These are phyloP conservation scores for Dromiciops gliroides DNA, from an alignment of 2,113 vertebrate genomes.

Conservation along the genomic window DNA sequence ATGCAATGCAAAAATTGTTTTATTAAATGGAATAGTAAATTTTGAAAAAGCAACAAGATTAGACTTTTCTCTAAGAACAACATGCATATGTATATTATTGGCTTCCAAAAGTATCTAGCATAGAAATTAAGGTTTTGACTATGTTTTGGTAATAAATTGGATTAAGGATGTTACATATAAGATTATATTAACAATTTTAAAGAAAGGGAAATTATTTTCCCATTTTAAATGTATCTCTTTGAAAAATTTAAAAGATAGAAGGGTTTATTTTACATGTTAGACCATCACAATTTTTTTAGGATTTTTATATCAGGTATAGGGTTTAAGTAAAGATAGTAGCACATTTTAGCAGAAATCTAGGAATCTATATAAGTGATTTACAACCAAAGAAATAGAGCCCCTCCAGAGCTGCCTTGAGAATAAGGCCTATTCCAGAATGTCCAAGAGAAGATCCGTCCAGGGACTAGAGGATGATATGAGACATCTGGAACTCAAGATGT, in stretches of 20 bases:
- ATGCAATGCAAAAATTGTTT: neutral
- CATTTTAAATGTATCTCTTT: neutral
- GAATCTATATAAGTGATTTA: too few relatives aligned
- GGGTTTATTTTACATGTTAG: neutral
- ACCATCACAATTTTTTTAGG: neutral
- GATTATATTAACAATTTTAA: neutral
- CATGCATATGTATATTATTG: neutral
- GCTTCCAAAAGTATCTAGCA: neutral
- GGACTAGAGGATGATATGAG: too few relatives aligned
- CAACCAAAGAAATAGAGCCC: too few relatives aligned
- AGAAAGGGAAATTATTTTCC: neutral
- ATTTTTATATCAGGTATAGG: neutral
- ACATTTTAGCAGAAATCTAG: too few relatives aligned
- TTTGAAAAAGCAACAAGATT: neutral
- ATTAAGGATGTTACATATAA: neutral
- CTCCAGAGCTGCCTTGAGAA: too few relatives aligned
- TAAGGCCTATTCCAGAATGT: too few relatives aligned
- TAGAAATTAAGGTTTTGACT: neutral
- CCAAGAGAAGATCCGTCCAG: too few relatives aligned
- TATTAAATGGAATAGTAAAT: neutral
- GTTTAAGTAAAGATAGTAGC: neutral
- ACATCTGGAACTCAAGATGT: too few relatives aligned
- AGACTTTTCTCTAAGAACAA: neutral
- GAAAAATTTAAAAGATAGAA: neutral
- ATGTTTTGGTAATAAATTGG: neutral